Conservation (phyloP, 2,888 invertebrate genomes). For the Toxonevra muliebris region DNA sequence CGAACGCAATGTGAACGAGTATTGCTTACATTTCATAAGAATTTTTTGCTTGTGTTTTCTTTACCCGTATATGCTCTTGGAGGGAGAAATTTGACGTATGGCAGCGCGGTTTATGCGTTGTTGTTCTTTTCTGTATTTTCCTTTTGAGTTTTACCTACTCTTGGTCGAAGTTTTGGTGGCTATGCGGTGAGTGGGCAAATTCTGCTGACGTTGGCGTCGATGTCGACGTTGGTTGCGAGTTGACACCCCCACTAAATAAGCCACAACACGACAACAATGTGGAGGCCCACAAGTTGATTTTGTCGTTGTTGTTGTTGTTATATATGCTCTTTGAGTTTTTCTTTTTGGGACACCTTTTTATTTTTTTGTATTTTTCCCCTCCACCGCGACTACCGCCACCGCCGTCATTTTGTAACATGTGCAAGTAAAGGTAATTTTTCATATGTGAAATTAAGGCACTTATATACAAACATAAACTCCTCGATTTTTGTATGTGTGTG, state of each 20-base stretch:
- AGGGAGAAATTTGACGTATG: conserved; percentile 32
- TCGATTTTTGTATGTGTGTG: neutral
- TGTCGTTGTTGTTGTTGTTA: conserved; percentile 27
- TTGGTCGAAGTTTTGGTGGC: conserved; percentile 34
- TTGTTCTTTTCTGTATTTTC: conserved; percentile 24
- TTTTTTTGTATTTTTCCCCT: conserved; percentile 27
- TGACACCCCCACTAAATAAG: conserved; percentile 52
- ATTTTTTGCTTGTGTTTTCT: conserved; percentile 10
- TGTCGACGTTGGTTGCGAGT: conserved; percentile 32
- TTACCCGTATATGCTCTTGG: conserved; percentile 1
- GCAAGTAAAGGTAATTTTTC: conserved; percentile 16
- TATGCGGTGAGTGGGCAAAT: conserved; percentile 16
- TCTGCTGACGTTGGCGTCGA: conserved; percentile 38
- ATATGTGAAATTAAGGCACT: conserved; percentile 6
- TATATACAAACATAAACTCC: neutral
- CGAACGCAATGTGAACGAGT: too few species aligned
- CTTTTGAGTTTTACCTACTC: conserved; percentile 27
- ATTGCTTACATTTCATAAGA: too few species aligned
- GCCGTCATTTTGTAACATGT: conserved; percentile 39
- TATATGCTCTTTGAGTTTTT: neutral
- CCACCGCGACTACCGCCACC: too few species aligned
- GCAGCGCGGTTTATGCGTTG: conserved; percentile 19
- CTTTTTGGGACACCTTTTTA: conserved; percentile 6
- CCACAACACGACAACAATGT: conserved; percentile 59
- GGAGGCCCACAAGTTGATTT: conserved; percentile 55